Base-by-base conservation (phyloP, 2,113 vertebrate genomes). In the Petrocephalus microphthalmus region DNA sequence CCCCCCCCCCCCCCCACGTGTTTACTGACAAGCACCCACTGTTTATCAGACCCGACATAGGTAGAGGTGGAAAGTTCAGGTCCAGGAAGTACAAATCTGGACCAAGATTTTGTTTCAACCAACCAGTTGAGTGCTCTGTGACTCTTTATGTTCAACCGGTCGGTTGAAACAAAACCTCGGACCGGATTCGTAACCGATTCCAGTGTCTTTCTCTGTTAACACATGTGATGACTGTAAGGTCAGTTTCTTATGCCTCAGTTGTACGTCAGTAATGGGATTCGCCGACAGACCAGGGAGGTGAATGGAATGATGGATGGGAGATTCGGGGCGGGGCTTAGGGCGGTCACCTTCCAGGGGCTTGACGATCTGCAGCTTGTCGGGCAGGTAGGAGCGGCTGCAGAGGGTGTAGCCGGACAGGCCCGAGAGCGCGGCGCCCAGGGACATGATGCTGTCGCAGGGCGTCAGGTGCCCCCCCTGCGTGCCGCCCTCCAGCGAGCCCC, bases 321-420 rank as follows among this genome's bases (percentile, higher is more conserved):
- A n/a, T n/a, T n/a, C n/a, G n/a, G 45, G 78, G 42, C 3, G 45
- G 45, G 20, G 78, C 45, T 17, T 49, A n/a, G 13, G 94, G 88
- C 94, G 94, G 96, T 99, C 97, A 99, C 98, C 98, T 99, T 99
- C 98, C 87, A 99, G 95, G 0, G 98, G 98, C 94, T 99, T 99
- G 94, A 99, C 98, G 89, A 99, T 99, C 97, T 99, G 98, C 82
- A 99, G 97, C 88, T 99, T 99, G 96, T 99, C 98, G 0, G 98
- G 98, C 91, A 99, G 96, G 95, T 99, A 99, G 90, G 97, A 97
- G 53, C 98, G 96, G 85, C 96, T 96, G 94, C 97, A 94, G 96
- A 97, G 95, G 2, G 96, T 96, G 94, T 96, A 96, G 93, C 94
- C 94, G 1, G 96, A 96, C 94, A 96, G 94, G 89, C 95, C 93